phyloP scores from a whole-genome alignment of 2,888 invertebrate genomes.

The Apeira syringaria region DNA sequence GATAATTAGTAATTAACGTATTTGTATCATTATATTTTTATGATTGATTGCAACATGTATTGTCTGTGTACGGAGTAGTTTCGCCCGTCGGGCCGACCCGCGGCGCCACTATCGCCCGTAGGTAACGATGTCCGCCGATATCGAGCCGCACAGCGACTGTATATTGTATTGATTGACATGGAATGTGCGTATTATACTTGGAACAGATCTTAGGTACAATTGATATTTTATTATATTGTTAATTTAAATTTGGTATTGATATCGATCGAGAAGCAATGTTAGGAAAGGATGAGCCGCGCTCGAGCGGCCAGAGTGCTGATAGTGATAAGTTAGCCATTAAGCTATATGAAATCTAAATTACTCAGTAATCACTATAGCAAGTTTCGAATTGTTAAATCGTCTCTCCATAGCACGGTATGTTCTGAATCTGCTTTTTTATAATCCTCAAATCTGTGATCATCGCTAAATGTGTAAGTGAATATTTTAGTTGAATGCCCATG shows the following conservation, averaged over 20 bases:
- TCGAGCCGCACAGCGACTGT: slow-evolving; percentile 52
- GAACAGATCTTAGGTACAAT: slow-evolving; percentile 83
- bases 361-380: slow-evolving; percentile 81
- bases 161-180: slow-evolving; percentile 68
- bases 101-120: slow-evolving; percentile 1
- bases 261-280: slow-evolving; percentile 80
- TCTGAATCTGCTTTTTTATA: slow-evolving; percentile 81
- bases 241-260: slow-evolving; percentile 81
- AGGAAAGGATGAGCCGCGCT: slow-evolving; percentile 63
- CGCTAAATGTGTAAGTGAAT: slow-evolving; percentile 78
- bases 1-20: slow-evolving; percentile 81
- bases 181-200: slow-evolving; percentile 74
- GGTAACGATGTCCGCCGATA: background rate
- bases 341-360: slow-evolving; percentile 80
- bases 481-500: slow-evolving; percentile 67
- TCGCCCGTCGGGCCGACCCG: slow-evolving; percentile 22
- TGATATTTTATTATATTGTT: slow-evolving; percentile 83
- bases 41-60: slow-evolving; percentile 81
- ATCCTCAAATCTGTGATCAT: slow-evolving; percentile 83
- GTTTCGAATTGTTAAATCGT: slow-evolving; percentile 78
- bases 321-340: slow-evolving; percentile 78
- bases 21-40: slow-evolving; percentile 84
- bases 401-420: slow-evolving; percentile 80
- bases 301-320: slow-evolving; percentile 72
- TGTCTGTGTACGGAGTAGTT: slow-evolving; percentile 65